These are phyloP conservation scores for Pao palembangensis DNA, from an alignment of 2,113 vertebrate species.

Conservation along the genomic window DNA sequence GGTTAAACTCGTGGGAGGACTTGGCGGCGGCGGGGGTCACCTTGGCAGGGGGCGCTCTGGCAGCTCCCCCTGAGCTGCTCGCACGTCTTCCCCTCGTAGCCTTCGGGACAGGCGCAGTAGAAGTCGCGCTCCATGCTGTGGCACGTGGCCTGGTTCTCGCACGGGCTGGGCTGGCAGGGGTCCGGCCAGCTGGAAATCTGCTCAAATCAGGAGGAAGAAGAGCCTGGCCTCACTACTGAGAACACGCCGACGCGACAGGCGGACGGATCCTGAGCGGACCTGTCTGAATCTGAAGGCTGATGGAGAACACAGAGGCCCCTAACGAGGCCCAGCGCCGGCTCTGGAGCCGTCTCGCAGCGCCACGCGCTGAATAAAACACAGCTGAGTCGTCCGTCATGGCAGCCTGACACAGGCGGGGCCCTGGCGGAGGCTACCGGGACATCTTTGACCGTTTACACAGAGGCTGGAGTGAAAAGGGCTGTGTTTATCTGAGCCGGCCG, in stretches of 20 bases:
- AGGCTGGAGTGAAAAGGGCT: constrained; percentile 28
- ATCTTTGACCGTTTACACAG: constrained; percentile 24
- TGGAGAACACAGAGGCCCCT: too few species aligned
- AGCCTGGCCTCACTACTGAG: background rate
- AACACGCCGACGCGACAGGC: background rate
- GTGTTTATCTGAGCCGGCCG: constrained; percentile 49
- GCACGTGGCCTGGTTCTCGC: constrained; percentile 86
- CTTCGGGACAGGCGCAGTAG: constrained; percentile 91
- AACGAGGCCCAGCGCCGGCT: too few species aligned
- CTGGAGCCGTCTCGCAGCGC: background rate
- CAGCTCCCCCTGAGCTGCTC: constrained; percentile 83
- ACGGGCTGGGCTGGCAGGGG: constrained; percentile 87
- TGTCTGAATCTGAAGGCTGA: too few species aligned
- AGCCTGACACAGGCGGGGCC: constrained; percentile 2
- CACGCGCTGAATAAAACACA: constrained; percentile 1
- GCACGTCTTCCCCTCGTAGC: constrained; percentile 89
- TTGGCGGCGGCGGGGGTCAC: constrained; percentile 52
- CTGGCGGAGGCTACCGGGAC: background rate
- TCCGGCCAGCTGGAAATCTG: constrained; percentile 78
- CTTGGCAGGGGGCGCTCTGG: constrained; percentile 84
- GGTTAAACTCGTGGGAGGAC: too few species aligned
- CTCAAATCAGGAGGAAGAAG: background rate
- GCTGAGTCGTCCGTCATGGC: constrained; percentile 11
- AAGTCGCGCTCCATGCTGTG: constrained; percentile 88
- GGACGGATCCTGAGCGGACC: background rate